Evolutionary conservation across 2,888 invertebrate species (phyloP).

Genomic region (Nomada ferruginata): DNA sequence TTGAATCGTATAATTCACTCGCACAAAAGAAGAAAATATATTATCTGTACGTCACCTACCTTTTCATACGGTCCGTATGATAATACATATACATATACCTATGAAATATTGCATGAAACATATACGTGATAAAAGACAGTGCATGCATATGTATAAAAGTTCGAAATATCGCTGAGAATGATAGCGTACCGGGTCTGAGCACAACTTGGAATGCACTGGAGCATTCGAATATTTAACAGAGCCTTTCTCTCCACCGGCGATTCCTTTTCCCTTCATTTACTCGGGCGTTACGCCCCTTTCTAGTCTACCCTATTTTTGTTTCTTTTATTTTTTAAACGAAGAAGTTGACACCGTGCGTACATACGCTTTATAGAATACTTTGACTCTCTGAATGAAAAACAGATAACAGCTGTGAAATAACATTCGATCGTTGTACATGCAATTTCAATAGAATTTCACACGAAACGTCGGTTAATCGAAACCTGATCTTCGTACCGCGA

Average conservation of each 20-base stretch:
- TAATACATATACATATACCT: not conserved
- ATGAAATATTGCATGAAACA: slow-evolving; percentile 23
- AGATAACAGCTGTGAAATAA: no score
- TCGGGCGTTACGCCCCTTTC: slow-evolving; percentile 63
- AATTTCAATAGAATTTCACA: slow-evolving; percentile 32
- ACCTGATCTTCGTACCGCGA: slow-evolving; percentile 6
- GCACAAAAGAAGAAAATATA: not conserved
- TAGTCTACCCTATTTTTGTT: not conserved
- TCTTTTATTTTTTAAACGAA: not conserved
- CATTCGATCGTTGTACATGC: no score
- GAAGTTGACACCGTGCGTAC: no score
- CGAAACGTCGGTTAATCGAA: slow-evolving; percentile 44
- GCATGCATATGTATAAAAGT: slow-evolving; percentile 29
- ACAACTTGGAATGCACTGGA: slow-evolving; percentile 61
- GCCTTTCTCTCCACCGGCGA: slow-evolving; percentile 60
- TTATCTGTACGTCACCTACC: no score
- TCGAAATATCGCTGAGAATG: slow-evolving; percentile 40
- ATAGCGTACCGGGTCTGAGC: slow-evolving; percentile 42
- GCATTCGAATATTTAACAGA: slow-evolving; percentile 70
- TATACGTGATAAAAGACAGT: slow-evolving; percentile 43
- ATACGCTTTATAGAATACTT: no score
- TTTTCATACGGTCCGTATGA: not conserved
- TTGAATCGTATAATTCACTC: slow-evolving; percentile 13
- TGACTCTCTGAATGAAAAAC: no score
- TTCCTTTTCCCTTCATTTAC: slow-evolving; percentile 74